Conservation (phyloP, 2,113 vertebrate genomes). For the Amphilophus citrinellus region DNA sequence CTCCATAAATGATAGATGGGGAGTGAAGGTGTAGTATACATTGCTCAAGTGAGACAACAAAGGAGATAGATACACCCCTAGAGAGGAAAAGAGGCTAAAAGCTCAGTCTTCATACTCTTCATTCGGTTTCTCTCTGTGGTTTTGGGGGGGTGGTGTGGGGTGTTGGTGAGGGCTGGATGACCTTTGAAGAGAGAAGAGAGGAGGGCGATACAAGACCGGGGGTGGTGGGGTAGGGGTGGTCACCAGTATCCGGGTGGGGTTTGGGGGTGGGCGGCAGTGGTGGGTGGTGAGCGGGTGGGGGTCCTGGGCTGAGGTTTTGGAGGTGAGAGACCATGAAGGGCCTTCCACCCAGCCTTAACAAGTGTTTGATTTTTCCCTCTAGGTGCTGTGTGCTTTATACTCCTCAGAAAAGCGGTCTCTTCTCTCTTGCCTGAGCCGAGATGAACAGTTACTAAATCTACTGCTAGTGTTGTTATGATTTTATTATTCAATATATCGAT, state of each 20-base stretch:
- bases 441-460: not conserved
- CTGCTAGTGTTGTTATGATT: not conserved
- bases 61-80: conserved; percentile 50
- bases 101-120: conserved; percentile 38
- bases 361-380: conserved; percentile 76
- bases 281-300: not conserved
- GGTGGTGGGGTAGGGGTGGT: conserved; percentile 13
- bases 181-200: conserved; percentile 63
- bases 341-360: conserved; percentile 68
- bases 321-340: conserved; percentile 84
- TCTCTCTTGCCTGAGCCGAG: not conserved
- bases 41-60: conserved; percentile 58
- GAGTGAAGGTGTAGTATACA: conserved; percentile 22
- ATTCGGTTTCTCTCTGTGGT: not conserved
- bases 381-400: conserved; percentile 58
- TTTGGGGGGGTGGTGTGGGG: conserved; percentile 39
- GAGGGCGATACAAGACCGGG: not conserved
- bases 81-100: conserved; percentile 63
- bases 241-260: conserved; percentile 43
- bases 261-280: not conserved
- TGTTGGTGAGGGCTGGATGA: conserved; percentile 61
- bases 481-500: not conserved
- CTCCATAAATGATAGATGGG: conserved; percentile 22
- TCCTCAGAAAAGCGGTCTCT: conserved; percentile 45
- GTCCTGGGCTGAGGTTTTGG: conserved; percentile 53